Evolutionary conservation across 2,113 vertebrate species (phyloP), one percentile per base, ranked within the genome.

Genomic region (Jacana jacana): DNA sequence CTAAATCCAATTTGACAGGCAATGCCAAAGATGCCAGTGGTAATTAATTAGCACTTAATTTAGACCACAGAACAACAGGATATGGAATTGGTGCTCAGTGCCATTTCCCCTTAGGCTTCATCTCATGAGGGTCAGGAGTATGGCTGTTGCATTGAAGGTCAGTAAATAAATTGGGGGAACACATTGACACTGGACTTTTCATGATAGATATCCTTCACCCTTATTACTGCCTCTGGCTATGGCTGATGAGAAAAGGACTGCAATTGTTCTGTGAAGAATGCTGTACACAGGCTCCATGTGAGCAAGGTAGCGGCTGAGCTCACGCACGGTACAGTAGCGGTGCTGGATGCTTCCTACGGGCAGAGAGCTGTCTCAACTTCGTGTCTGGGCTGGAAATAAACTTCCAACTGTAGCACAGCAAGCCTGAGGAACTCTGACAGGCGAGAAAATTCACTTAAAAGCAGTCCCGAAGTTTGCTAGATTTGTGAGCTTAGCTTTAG

Each of bases 31-130:
- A 99, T 99, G 99, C 99, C 99, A 99, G 98, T 98, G 98, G 98
- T 99, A 99, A 99, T 99, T 99, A 99, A 99, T 99, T 99, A 99
- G 98, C 98, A 98, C 99, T 98, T 99, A 98, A 99, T 99, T 99
- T 98, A 98, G 98, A 98, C 98, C 97, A 98, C 97, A 97, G 98
- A 99, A 99, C 98, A 98, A 99, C 98, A 98, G 98, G 98, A 99
- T 98, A 98, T 97, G 98, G 98, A 98, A 98, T 98, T 97, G 97
- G 98, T 98, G 97, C 98, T 98, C 97, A 69, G 98, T 98, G 98
- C 98, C 98, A 98, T 98, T 98, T 98, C 97, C 98, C 98, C 99
- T 97, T 94, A 97, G 98, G 99, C 98, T 98, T 92, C 97, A 95
- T 98, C 97, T 98, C 98, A 98, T 98, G 98, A 98, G 99, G 98